Evolutionary conservation across 2,113 vertebrate genomes (phyloP), one percentile per base, ranked within the genome.

Genomic region (Sciurus niger): DNA sequence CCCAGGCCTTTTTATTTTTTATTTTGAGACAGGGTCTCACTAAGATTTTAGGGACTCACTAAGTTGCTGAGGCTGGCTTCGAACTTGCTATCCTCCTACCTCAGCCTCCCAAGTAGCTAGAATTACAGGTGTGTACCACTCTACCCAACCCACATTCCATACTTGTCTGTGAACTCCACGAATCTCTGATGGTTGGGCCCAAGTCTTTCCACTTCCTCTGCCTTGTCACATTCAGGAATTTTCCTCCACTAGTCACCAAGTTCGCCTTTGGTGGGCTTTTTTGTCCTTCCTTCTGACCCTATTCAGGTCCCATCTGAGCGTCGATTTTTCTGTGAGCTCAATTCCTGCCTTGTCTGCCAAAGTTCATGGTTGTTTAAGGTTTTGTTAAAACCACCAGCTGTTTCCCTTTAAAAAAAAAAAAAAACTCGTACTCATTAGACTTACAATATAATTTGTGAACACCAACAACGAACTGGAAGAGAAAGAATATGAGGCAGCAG

Each of bases 401-500:
- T 40, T 94, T n/a, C 5, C 9, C 37, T 83, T 58, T 83, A 24
- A 30, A 37, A 17, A 65, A 43, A 63, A 84, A 40, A 40, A 65
- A 63, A 63, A 84, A 78, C 24, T 6, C 18, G 46, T 55, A 89
- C 83, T 84, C 32, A 65, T 53, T 94, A 80, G 32, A 72, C 55
- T 88, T 68, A 30, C 4, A 37, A 11, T 93, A 68, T 85, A 82
- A 91, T 91, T 93, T 65, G 65, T 60, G 65, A 60, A 84, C 34
- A 76, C 12, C 13, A 93, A 16, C 34, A 92, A 70, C 79, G 87
- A 25, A 24, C 48, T 58, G 55, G 17, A n/a, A 43, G 43, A 91
- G 60, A 60, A 92, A 46, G 55, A 58, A 88, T 46, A 95, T 22
- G 34, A 96, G 60, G 77, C 65, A 94, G 60, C 53, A 55, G 55